Conservation (phyloP, 2,888 invertebrate genomes). For the Diploptera punctata region DNA sequence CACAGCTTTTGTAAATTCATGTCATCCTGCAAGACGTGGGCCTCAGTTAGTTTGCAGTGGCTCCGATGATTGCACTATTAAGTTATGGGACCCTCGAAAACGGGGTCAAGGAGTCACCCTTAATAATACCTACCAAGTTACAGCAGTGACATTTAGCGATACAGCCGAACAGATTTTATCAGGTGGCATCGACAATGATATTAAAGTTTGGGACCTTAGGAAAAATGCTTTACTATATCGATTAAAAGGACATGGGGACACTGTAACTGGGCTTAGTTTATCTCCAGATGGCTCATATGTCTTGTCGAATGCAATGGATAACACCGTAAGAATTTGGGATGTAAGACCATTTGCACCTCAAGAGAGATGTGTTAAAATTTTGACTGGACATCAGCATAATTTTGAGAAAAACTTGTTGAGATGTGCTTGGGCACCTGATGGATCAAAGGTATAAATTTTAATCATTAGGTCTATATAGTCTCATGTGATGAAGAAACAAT, state of each 20-base stretch:
- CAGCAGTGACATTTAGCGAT: slow-evolving; percentile 92
- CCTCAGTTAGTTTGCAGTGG: slow-evolving; percentile 91
- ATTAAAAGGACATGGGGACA: slow-evolving; percentile 94
- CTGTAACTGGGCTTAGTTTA: slow-evolving; percentile 86
- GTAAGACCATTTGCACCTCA: slow-evolving; percentile 92
- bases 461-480: too few species aligned
- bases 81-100: slow-evolving; percentile 92
- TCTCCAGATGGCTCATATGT: slow-evolving; percentile 89
- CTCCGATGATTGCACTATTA: slow-evolving; percentile 93
- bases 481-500: too few species aligned
- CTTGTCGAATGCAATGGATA: slow-evolving; percentile 97
- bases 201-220: slow-evolving; percentile 97
- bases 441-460: slow-evolving; percentile 77
- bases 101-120: slow-evolving; percentile 74
- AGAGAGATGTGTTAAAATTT: slow-evolving; percentile 91
- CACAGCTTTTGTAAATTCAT: slow-evolving; percentile 64
- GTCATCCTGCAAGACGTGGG: slow-evolving; percentile 77
- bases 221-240: slow-evolving; percentile 84
- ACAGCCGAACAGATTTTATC: slow-evolving; percentile 94
- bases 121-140: slow-evolving; percentile 78
- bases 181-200: slow-evolving; percentile 96
- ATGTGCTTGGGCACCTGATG: slow-evolving; percentile 94
- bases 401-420: slow-evolving; percentile 96
- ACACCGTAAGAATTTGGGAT: slow-evolving; percentile 95
- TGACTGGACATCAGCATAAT: slow-evolving; percentile 95